Evolutionary conservation across 92 coral and sea anemone species (phyloP).

Genomic region (Epizoanthus scotinus): DNA sequence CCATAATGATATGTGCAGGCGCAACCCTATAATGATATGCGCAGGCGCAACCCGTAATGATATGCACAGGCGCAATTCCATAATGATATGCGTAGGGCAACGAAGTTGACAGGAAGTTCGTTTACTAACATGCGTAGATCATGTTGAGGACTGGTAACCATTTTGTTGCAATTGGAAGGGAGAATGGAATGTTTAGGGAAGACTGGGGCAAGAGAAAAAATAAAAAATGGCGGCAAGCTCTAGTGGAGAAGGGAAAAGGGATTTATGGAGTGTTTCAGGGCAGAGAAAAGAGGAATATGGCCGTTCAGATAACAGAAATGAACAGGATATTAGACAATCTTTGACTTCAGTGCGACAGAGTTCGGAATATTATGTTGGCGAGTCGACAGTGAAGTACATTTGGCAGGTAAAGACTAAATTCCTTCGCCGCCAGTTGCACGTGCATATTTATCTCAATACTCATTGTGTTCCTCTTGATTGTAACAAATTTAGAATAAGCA

Average conservation of each 20-base stretch:
- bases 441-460: slow-evolving; percentile 9
- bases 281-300: slow-evolving; percentile 21
- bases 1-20: too few species aligned
- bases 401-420: slow-evolving; percentile 70
- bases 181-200: not conserved
- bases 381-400: slow-evolving; percentile 76
- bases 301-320: slow-evolving; percentile 11
- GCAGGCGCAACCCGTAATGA: too few species aligned
- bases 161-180: too few species aligned
- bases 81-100: too few species aligned
- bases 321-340: slow-evolving; percentile 36
- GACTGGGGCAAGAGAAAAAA: slow-evolving; percentile 16
- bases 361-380: slow-evolving; percentile 79
- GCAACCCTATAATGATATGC: too few species aligned
- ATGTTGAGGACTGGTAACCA: too few species aligned
- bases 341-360: slow-evolving; percentile 70
- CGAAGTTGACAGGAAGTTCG: too few species aligned
- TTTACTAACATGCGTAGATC: too few species aligned
- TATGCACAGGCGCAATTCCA: too few species aligned
- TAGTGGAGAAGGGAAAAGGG: slow-evolving; percentile 18
- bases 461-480: not conserved
- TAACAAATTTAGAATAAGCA: not conserved
- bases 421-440: slow-evolving; percentile 8
- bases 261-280: slow-evolving; percentile 43
- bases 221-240: slow-evolving; percentile 85